These are phyloP conservation scores for Brotula barbata DNA, from an alignment of 2,797 vertebrate genomes.

Conservation along the genomic window DNA sequence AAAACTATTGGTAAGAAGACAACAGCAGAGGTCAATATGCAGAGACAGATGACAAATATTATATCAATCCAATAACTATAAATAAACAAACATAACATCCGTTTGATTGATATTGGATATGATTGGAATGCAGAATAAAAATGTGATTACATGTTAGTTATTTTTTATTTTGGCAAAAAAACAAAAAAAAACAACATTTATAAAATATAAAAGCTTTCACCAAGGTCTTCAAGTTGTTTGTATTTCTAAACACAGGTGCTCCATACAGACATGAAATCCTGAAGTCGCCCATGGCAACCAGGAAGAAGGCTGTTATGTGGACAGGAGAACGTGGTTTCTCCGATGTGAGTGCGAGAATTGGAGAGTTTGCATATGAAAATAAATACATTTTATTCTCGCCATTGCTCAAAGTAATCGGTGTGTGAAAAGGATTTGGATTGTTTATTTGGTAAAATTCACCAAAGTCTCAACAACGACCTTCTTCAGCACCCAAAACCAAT, in stretches of 20 bases:
- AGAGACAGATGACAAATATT: too few species aligned
- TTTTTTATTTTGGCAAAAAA: too few species aligned
- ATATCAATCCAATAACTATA: too few species aligned
- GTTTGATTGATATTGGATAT: not conserved
- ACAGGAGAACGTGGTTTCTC: constrained; percentile 72
- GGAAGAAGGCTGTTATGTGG: constrained; percentile 70
- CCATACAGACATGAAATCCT: constrained; percentile 80
- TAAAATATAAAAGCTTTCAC: not conserved
- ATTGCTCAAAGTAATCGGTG: not conserved
- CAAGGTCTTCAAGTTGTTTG: not conserved
- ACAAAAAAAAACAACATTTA: too few species aligned
- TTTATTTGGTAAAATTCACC: constrained; percentile 7
- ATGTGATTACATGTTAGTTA: too few species aligned
- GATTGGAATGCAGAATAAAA: not conserved
- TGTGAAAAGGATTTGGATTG: not conserved
- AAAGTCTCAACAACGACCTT: not conserved
- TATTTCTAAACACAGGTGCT: constrained; percentile 69
- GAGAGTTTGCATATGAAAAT: not conserved
- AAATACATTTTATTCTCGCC: not conserved
- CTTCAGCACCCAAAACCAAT: constrained; percentile 71
- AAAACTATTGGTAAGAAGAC: constrained; percentile 77
- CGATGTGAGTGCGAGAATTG: constrained; percentile 70
- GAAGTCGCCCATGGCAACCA: constrained; percentile 60
- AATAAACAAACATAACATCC: too few species aligned
- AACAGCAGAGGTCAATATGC: not conserved